Evolutionary conservation across 2,888 invertebrate species (phyloP), one percentile per base, ranked within the genome.

Genomic region (Gasteruption jaculator): DNA sequence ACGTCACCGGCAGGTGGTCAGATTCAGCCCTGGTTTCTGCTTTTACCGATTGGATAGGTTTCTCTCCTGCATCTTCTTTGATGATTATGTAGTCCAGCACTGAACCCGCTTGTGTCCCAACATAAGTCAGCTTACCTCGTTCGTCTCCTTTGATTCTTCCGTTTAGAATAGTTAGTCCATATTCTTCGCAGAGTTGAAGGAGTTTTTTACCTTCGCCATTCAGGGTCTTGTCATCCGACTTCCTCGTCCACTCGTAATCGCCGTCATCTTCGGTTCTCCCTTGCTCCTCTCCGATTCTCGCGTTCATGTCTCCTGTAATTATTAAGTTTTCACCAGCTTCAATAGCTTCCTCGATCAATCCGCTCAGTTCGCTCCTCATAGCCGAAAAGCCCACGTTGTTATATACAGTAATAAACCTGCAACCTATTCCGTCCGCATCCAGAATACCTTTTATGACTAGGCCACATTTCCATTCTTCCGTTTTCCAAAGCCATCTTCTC

Each of bases 191-290:
- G 18, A 8, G 37, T 15, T 34, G 30, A 26, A 29, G 18, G n/a
- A 41, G 29, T 29, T 37, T 41, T 16, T 15, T 41, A 4, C 41
- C 41, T 22, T 40, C 40, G 4, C n/a, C 32, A 12, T 40, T 40
- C 4, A 33, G 22, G n/a, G 15, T 18, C 22, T 37, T 41, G 36
- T 41, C 41, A 14, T 41, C 18, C 20, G 41, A 41, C 16, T 19
- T 11, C 33, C 41, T 37, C 8, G 20, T 10, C 35, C 35, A 36
- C 7, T 22, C 35, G 19, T 34, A 16, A 8, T 35, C 27, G 6
- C 16, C 20, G 19, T 41, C 41, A 10, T 25, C 11, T 20, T 41
- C 41, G n/a, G 19, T 34, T 11, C 35, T 36, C 27, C 34, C 41
- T 26, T 27, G 34, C 15, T 27, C 35, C 19, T 25, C 20, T 5